Base-by-base conservation (phyloP, 1,140 invertebrate species). In the Bombus consobrinus region DNA sequence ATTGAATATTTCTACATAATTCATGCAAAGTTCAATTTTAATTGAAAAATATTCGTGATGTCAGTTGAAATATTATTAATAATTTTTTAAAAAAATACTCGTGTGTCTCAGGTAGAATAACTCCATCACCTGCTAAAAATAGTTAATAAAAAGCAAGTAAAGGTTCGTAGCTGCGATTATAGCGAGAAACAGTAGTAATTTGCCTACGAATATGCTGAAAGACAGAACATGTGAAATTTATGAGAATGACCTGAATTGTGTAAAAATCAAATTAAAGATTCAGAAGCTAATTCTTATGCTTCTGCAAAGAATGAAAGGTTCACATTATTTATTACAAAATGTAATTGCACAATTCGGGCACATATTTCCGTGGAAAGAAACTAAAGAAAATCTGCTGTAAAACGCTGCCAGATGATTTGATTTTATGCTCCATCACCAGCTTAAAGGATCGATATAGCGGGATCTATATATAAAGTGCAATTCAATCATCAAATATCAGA, bases 61-160 rank as follows among this genome's bases (percentile, higher is more conserved):
- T n/a, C 3, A n/a, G 37, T 64, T 25, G 15, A 71, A 12, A 77
- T 76, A 10, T 57, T 3, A 34, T 39, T n/a, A 59, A 72, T 76
- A 0, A 71, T 32, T 43, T n/a, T 47, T 39, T 41, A 43, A 53
- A 13, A 28, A 72, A 57, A 43, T 66, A 28, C 43, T 41, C 13
- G 53, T 53, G 25, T 77, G 66, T 43, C 59, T 82, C 47, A 9
- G 74, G 37, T 39, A 69, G 41, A 87, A 37, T 84, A 71, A 80
- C 86, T 81, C 91, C 91, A 72, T 83, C 90, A 92, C 91, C 92
- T 93, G 91, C 72, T 88, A 76, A 72, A 90, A 87, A 90, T 62
- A 78, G 72, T 91, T 86, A 83, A 91, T 88, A 74, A 75, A 75
- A 90, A 88, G 87, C 81, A 53, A 77, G 47, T 71, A 69, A 77